Evolutionary conservation across 2,888 invertebrate genomes (phyloP).

Genomic region (Coenonympha arcania): DNA sequence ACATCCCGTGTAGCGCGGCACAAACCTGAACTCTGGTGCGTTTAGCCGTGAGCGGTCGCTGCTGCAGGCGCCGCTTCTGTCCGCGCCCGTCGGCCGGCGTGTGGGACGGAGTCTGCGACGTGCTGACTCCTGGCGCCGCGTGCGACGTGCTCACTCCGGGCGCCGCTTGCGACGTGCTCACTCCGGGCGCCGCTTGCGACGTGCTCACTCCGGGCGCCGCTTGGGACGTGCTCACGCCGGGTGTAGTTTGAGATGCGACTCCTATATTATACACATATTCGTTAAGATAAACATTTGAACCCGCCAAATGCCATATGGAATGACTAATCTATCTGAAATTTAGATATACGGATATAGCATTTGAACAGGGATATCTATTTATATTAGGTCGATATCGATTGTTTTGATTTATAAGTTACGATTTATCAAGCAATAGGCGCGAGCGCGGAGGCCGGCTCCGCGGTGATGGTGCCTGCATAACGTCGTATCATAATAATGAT

Average conservation of each 20-base stretch:
- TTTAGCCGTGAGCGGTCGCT: constrained; percentile 65
- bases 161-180: constrained; percentile 33
- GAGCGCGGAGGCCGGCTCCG: constrained; percentile 13
- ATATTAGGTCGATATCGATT: no score
- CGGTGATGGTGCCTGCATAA: constrained; percentile 32
- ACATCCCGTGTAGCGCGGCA: no score
- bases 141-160: constrained; percentile 43
- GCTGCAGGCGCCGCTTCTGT: constrained; percentile 55
- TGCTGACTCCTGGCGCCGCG: constrained; percentile 51
- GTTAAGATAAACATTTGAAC: no score
- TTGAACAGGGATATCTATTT: no score
- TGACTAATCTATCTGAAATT: no score
- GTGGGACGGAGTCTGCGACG: no score
- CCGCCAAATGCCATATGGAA: no score
- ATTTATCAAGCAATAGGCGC: no score
- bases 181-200: constrained; percentile 37
- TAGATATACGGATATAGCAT: no score
- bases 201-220: constrained; percentile 43
- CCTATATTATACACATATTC: constrained; percentile 36
- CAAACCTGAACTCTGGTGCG: constrained; percentile 70
- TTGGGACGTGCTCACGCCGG: constrained; percentile 45
- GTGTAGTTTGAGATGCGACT: constrained; percentile 46
- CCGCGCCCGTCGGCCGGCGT: constrained; percentile 58
- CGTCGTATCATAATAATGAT: background rate
- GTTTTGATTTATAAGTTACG: no score